Evolutionary conservation across 2,113 vertebrate genomes (phyloP).

Genomic region (Toxotes jaculatrix): DNA sequence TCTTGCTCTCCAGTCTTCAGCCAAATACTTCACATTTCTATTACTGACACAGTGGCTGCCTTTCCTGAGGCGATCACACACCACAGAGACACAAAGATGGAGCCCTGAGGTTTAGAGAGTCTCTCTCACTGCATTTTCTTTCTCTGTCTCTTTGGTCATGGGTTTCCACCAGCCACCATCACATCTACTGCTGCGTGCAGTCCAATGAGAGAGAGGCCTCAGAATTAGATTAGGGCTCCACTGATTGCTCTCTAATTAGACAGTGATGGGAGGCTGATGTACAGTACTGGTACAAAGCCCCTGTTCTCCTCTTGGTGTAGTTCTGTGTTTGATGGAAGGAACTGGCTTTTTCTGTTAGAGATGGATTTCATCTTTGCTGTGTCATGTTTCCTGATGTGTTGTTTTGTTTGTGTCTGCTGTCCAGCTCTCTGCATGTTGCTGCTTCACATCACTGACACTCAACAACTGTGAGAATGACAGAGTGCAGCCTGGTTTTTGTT

Average conservation of each 20-base stretch:
- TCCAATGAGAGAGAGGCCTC: constrained; percentile 13
- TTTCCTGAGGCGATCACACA: constrained; percentile 23
- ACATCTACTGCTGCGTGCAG: constrained; percentile 15
- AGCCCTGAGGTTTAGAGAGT: background rate
- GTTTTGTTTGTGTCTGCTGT: background rate
- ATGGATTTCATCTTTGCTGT: background rate
- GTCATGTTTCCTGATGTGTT: background rate
- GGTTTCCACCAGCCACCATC: background rate
- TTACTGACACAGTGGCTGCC: constrained; percentile 24
- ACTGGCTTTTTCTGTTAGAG: background rate
- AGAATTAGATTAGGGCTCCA: background rate
- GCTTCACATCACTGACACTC: too few relatives aligned
- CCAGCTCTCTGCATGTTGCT: too few relatives aligned
- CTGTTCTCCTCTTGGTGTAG: background rate
- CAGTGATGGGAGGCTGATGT: constrained; percentile 21
- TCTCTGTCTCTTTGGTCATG: background rate
- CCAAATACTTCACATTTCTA: constrained; percentile 22
- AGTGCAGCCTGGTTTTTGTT: too few relatives aligned
- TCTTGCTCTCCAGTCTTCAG: constrained; percentile 7
- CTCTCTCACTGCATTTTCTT: background rate
- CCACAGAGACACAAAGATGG: constrained; percentile 5
- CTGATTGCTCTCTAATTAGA: constrained; percentile 33
- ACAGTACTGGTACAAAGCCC: background rate
- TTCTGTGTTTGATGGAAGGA: background rate
- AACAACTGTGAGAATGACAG: too few relatives aligned